Conservation (phyloP, 2,888 invertebrate genomes). For the Phytoseiulus persimilis region DNA sequence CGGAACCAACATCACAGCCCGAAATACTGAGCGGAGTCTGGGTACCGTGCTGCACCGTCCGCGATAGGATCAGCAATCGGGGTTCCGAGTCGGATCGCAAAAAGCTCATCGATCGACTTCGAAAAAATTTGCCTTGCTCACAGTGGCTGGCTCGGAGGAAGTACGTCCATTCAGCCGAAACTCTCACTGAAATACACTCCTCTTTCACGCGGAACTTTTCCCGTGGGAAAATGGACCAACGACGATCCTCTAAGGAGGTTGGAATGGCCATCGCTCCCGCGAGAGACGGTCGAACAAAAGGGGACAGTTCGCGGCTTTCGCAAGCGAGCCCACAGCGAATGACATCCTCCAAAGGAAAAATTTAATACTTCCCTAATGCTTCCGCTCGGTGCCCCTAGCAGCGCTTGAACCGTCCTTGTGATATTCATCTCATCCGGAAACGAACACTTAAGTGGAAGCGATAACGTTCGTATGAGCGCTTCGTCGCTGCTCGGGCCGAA, state of each 20-base stretch:
- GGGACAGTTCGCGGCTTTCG: not conserved
- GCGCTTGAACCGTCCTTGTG: not conserved
- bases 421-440: too few relatives aligned
- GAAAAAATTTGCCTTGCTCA: not conserved
- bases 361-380: not conserved
- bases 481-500: not conserved
- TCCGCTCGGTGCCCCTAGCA: not conserved
- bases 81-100: too few relatives aligned
- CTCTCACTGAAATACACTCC: not conserved
- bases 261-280: not conserved
- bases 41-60: too few relatives aligned
- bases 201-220: not conserved
- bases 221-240: not conserved
- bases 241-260: not conserved
- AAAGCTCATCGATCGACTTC: too few relatives aligned
- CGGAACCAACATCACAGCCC: too few relatives aligned
- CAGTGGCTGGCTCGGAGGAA: not conserved
- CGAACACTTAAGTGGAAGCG: too few relatives aligned
- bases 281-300: not conserved
- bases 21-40: too few relatives aligned
- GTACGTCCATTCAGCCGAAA: not conserved
- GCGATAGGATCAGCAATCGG: too few relatives aligned
- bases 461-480: too few relatives aligned
- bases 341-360: not conserved
- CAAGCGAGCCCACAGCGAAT: not conserved